Percentiles rank a stretch among this genome's conserved stretches.
These are phyloP conservation scores for Parazoanthus swiftii DNA, from an alignment of 92 coral and sea anemone species.

Conservation along the genomic window DNA sequence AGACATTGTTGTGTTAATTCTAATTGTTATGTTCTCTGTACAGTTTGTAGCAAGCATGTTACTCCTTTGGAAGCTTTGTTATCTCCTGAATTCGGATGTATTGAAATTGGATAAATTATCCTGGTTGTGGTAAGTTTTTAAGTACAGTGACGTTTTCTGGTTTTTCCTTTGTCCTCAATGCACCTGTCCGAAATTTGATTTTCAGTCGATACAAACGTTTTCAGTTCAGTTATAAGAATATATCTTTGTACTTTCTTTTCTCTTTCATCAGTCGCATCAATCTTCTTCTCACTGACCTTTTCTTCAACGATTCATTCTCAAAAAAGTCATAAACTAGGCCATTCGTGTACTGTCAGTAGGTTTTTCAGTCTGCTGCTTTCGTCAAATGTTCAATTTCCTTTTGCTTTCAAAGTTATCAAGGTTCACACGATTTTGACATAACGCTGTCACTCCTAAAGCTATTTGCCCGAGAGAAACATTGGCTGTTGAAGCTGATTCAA, in stretches of 20 bases:
- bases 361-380: background rate
- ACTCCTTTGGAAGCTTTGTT: background rate
- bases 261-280: background rate
- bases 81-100: background rate
- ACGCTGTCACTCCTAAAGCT: background rate
- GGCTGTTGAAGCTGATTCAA: background rate
- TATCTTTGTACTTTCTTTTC: background rate
- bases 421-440: background rate
- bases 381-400: background rate
- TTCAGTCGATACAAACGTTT: background rate
- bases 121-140: too few species aligned
- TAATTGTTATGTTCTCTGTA: background rate
- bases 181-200: background rate
- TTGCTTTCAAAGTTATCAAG: background rate
- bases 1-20: background rate
- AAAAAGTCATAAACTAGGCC: background rate
- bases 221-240: background rate
- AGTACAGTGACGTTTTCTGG: too few species aligned
- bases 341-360: background rate
- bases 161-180: background rate
- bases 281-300: background rate
- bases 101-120: background rate
- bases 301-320: background rate
- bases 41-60: background rate
- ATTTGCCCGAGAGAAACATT: background rate